Base-by-base conservation (phyloP, 2,113 vertebrate genomes). In the Zosterops borbonicus region DNA sequence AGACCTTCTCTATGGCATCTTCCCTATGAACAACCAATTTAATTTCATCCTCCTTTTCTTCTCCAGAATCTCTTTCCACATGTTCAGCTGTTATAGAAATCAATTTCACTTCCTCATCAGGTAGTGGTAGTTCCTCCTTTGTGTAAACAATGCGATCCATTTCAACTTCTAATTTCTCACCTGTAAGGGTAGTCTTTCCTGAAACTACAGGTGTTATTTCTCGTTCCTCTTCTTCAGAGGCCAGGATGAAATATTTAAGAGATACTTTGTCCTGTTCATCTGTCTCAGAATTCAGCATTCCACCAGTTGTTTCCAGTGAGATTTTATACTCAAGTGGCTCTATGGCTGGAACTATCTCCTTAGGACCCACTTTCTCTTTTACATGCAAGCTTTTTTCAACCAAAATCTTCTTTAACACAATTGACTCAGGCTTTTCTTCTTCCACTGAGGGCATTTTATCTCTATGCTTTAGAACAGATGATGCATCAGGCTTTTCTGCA, bases 391-490 rank as follows among this genome's bases (percentile, higher is more conserved):
- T 47, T 82, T 97, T 97, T 83, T 98, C 97, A 82, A 85, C 69
- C 60, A 94, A 95, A 52, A 93, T 79, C 89, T 97, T 98, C 92
- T 97, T 98, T 93, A 96, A 85, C 25, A 97, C 82, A 73, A 91
- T 20, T 31, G 94, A 92, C 63, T 98, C 91, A 2, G 94, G 56
- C 35, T 94, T 97, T 89, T 97, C 95, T 79, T 97, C 96, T 81
- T 98, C 97, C 59, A 97, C 89, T 82, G 94, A 52, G 47, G 90
- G 89, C 63, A 97, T 97, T 97, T 97, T 98, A 97, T 46, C 96
- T 97, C 98, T 98, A 79, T 89, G 96, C 91, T 98, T 98, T 98
- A 97, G 84, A 97, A 93, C 69, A 95, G 96, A n/a, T 59, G 96
- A 59, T 81, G 68, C 92, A 90, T 88, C 97, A 92, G 92, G 87